Base-by-base conservation (phyloP, 2,113 vertebrate species). In the Rhodinocichla rosea region DNA sequence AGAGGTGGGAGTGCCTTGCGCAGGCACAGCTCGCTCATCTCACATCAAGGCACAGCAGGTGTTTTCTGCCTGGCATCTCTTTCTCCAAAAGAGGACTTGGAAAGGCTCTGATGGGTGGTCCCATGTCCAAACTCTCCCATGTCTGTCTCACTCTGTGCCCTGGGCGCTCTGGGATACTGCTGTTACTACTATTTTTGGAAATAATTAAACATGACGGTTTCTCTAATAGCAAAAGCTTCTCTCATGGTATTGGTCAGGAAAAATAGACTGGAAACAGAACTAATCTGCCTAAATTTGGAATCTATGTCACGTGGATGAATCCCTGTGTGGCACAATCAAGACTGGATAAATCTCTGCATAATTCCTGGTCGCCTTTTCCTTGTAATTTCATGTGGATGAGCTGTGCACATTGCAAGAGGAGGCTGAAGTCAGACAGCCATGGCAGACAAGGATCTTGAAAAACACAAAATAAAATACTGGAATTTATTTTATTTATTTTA, bases 51-150 rank as follows among this genome's bases (percentile, higher is more conserved):
- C 62, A 79, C 23, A 55, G 75, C 73, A 87, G 92, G 24, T 33
- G 65, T 22, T 81, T 78, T 39, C 21, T 59, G 26, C 7, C 56
- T 49, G 47, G 14, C 83, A 64, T 67, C 60, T 96, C 68, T 92
- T 92, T 89, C 89, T 95, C 62, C 88, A 92, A 69, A 75, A 87
- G 68, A 92, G 8, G 42, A 26, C n/a, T n/a, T 57, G 30, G 74
- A 69, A 81, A 83, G 21, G 37, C 28, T 30, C 30, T 18, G 15
- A 32, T 33, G 50, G 18, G 35, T 50, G 49, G 4, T 56, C 12
- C 20, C 0, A 0, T 27, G 30, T 30, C n/a, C 53, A n/a, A 15
- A 39, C 1, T 1, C 2, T n/a, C 19, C 49, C 1, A 0, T 2
- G 9, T 39, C 40, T 49, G 32, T 37, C 32, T 56, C 18, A 7